Conservation (phyloP, 2,888 invertebrate genomes). For the Thumatha senex region DNA sequence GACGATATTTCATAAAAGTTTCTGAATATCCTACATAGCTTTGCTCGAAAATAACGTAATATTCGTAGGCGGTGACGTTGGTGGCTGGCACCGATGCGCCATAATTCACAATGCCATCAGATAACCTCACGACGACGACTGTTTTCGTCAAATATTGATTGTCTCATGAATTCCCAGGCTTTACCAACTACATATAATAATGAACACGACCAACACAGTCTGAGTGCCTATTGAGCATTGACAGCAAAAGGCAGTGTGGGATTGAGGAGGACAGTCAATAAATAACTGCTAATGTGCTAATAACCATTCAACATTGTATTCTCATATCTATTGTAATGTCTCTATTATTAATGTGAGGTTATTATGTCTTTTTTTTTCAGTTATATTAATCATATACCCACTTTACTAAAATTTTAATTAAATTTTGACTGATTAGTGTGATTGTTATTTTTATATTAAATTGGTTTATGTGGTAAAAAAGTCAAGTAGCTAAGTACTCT, state of each 20-base stretch:
- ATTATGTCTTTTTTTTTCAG: constrained; percentile 26
- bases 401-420: constrained; percentile 24
- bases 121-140: constrained; percentile 54
- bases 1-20: constrained; percentile 21
- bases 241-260: constrained; percentile 37
- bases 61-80: constrained; percentile 60
- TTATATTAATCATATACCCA: constrained; percentile 6
- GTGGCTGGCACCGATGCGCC: constrained; percentile 63
- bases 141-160: constrained; percentile 62
- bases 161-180: constrained; percentile 39
- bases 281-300: constrained; percentile 45
- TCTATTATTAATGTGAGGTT: constrained; percentile 5
- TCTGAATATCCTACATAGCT: constrained; percentile 28
- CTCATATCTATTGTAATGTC: constrained; percentile 26
- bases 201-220: constrained; percentile 27
- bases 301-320: constrained; percentile 38
- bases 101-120: constrained; percentile 66
- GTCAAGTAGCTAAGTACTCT: constrained; percentile 8
- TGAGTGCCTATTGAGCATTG: constrained; percentile 24
- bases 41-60: constrained; percentile 52
- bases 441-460: constrained; percentile 12
- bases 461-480: constrained; percentile 1
- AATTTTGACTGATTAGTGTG: constrained; percentile 16
- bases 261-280: constrained; percentile 41
- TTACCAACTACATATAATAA: constrained; percentile 34